phyloP scores from a whole-genome alignment of 2,888 invertebrate genomes.

The Danaus chrysippus region DNA sequence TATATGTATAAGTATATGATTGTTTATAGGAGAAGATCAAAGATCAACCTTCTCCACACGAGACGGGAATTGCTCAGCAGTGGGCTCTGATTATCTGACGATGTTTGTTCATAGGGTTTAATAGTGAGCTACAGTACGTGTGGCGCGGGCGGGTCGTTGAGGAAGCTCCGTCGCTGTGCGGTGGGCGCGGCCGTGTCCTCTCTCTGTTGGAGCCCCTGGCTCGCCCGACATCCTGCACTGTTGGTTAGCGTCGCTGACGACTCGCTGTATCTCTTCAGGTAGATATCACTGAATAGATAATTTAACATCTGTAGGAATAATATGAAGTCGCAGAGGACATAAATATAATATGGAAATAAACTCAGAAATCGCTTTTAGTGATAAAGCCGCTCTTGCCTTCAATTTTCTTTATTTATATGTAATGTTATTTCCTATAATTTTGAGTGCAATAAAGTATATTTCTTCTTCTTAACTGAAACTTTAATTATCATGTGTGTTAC shows the following conservation, averaged over 20 bases:
- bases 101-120: constrained; percentile 71
- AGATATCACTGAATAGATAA: not conserved
- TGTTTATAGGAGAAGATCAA: too few relatives aligned
- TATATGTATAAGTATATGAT: not conserved
- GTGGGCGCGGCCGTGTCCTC: constrained; percentile 84
- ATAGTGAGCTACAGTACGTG: constrained; percentile 85
- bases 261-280: constrained; percentile 83
- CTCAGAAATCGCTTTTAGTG: too few relatives aligned
- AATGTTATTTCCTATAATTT: too few relatives aligned
- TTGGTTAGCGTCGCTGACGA: constrained; percentile 89
- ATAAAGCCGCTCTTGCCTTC: too few relatives aligned
- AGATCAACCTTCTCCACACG: too few relatives aligned
- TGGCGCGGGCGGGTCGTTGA: constrained; percentile 82
- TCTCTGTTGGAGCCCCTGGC: constrained; percentile 89
- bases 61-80: too few relatives aligned
- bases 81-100: not conserved
- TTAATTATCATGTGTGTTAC: too few relatives aligned
- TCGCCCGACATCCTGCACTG: constrained; percentile 88
- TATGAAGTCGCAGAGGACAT: not conserved
- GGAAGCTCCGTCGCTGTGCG: constrained; percentile 82
- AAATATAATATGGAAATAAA: too few relatives aligned
- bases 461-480: too few relatives aligned
- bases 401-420: too few relatives aligned
- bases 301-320: not conserved
- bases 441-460: too few relatives aligned